Evolutionary conservation across 2,797 vertebrate species (phyloP), one percentile per base, ranked within the genome.

Genomic region (Sylvia borin): DNA sequence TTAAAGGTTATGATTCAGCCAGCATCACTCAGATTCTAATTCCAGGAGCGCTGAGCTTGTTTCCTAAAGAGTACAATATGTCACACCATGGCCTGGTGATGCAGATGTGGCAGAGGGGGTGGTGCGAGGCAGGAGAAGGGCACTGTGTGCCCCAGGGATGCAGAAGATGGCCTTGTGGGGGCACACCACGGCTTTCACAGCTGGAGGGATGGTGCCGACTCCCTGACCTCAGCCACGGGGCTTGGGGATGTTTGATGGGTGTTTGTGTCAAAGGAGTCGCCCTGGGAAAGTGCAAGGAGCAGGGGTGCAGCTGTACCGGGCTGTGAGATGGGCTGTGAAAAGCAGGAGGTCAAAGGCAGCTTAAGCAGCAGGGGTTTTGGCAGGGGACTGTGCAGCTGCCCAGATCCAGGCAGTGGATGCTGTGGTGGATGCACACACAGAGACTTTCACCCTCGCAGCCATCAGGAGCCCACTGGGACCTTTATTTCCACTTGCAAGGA

Each of bases 1-100:
- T 80, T 80, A 88, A 95, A 93, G 85, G 95, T 88, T 94, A 91
- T 84, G 92, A 87, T 92, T 95, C 94, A 95, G 74, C 43, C 91
- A 94, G 58, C 45, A 5, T 93, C 91, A 82, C 71, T 95, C 13
- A 1, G 65, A 85, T 81, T 71, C 67, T 67, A 92, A 79, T 95
- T 93, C 73, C 90, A 67, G 82, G 67, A 94, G 71, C 2, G 1
- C 48, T 81, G 93, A 81, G 67, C 90, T 85, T 65, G 82, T 92
- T 88, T 85, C 45, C 90, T 95, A 53, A 94, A 80, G 85, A 61
- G 55, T 48, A 62, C 85, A 95, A 77, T 87, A 84, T 75, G 85
- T 75, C 83, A 15, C 76, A 36, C 67, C 43, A 2, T 6, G 77
- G 62, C 18, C 64, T 66, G 71, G 14, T 55, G 91, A 58, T 76